A percentile compares a stretch with the other conserved stretches of the same genome.
Evolutionary conservation across 2,888 invertebrate species (phyloP).

Genomic region (Ormyrus thymus): DNA sequence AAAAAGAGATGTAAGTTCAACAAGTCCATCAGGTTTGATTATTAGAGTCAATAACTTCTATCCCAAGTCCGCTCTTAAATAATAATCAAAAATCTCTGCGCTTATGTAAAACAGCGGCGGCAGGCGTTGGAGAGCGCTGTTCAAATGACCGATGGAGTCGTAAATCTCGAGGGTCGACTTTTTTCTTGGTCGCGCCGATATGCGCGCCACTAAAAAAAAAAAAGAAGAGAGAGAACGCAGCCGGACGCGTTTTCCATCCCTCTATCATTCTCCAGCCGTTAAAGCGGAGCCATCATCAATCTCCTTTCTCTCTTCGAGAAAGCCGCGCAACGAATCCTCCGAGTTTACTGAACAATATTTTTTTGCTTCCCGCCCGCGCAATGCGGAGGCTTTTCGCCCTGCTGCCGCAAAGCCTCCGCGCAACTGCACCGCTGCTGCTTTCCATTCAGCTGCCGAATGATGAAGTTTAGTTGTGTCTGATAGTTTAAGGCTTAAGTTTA

Average conservation of each 20-base stretch:
- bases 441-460: too few species aligned
- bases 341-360: conserved; percentile 20
- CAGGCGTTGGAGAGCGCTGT: conserved; percentile 3
- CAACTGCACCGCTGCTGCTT: too few species aligned
- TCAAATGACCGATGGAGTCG: conserved; percentile 36
- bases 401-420: too few species aligned
- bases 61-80: too few species aligned
- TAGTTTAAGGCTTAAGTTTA: too few species aligned
- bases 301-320: neutral
- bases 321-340: neutral
- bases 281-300: conserved; percentile 18
- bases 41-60: too few species aligned
- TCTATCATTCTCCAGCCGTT: conserved; percentile 19
- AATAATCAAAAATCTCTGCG: too few species aligned
- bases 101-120: neutral
- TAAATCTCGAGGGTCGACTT: conserved; percentile 34
- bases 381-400: too few species aligned
- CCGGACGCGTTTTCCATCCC: neutral
- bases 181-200: conserved; percentile 13
- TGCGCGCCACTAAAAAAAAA: conserved; percentile 31
- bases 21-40: too few species aligned
- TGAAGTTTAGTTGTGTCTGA: too few species aligned
- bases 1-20: neutral
- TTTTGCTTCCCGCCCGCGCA: too few species aligned
- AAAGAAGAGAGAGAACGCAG: neutral